These are phyloP conservation scores for Zaprionus camerounensis DNA, from an alignment of 1,140 invertebrate genomes.

Conservation along the genomic window DNA sequence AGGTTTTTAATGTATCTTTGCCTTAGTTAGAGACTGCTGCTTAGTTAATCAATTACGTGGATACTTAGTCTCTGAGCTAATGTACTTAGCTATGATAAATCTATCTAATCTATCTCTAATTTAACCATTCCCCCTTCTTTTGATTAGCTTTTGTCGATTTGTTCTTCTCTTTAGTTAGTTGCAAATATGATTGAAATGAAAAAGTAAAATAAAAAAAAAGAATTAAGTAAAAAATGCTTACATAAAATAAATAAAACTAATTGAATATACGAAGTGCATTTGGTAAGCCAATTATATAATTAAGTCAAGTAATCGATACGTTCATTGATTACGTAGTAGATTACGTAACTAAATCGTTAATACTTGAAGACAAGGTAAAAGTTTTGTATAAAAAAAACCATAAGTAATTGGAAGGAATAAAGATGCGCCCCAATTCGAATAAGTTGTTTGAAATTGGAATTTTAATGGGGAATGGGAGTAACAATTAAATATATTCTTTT, in stretches of 20 bases:
- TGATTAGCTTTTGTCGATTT: conserved; percentile 4
- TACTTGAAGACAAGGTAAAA: conserved; percentile 15
- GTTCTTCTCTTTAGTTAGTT: conserved; percentile 18
- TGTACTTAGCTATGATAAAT: conserved; percentile 8
- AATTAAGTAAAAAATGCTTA: neutral
- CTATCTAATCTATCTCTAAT: neutral
- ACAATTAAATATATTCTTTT: too few relatives aligned
- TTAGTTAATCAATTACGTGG: conserved; percentile 12
- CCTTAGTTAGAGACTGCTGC: conserved; percentile 9
- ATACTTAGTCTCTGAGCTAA: conserved; percentile 1
- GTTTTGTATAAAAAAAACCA: conserved; percentile 14
- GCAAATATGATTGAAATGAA: conserved; percentile 1
- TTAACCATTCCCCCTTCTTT: neutral
- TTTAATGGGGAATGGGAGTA: neutral
- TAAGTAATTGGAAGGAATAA: conserved; percentile 13
- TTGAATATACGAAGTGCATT: conserved; percentile 11
- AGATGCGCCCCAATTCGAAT: conserved; percentile 15
- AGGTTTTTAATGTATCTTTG: neutral
- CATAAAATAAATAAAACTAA: neutral
- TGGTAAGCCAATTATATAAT: conserved; percentile 20
- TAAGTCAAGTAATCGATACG: conserved; percentile 13
- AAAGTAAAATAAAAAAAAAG: neutral
- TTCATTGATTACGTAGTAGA: conserved; percentile 13
- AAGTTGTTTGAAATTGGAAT: neutral
- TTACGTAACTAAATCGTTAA: conserved; percentile 15